Conservation (phyloP, 2,888 invertebrate genomes). For the Acanthopleura granulata region DNA sequence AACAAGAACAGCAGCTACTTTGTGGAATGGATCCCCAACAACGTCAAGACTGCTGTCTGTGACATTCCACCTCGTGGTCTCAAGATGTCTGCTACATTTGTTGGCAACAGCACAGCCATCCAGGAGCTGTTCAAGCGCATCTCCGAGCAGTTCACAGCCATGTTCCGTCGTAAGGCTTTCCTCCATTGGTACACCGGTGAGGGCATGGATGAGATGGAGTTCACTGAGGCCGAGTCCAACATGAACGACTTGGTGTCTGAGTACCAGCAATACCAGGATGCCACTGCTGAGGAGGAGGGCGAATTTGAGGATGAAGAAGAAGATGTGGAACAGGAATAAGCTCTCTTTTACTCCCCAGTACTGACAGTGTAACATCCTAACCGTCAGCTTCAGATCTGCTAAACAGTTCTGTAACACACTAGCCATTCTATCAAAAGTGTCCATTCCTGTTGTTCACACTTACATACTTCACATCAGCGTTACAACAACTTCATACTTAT, state of each 20-base stretch:
- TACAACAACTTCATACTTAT: too few species aligned
- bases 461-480: neutral
- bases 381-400: too few species aligned
- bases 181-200: conserved; percentile 7
- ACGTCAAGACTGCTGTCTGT: conserved; percentile 4
- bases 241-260: conserved; percentile 3
- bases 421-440: too few species aligned
- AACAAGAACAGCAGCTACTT: conserved; percentile 10
- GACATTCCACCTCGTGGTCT: conserved; percentile 7
- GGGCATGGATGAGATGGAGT: conserved; percentile 9
- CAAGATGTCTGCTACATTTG: conserved; percentile 7
- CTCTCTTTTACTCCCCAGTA: neutral
- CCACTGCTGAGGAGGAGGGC: neutral
- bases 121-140: conserved; percentile 7
- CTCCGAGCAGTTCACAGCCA: conserved; percentile 5
- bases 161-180: conserved; percentile 12
- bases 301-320: conserved; percentile 16
- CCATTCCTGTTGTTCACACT: neutral
- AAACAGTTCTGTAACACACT: too few species aligned
- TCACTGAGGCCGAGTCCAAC: conserved; percentile 5
- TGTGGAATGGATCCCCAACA: conserved; percentile 12
- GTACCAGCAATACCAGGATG: conserved; percentile 7
- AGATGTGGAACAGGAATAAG: neutral
- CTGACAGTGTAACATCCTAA: too few species aligned
- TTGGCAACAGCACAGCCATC: conserved; percentile 17